Evolutionary conservation across 1,140 invertebrate species (phyloP), one percentile per base, ranked within the genome.

Genomic region (Cherax destructor): DNA sequence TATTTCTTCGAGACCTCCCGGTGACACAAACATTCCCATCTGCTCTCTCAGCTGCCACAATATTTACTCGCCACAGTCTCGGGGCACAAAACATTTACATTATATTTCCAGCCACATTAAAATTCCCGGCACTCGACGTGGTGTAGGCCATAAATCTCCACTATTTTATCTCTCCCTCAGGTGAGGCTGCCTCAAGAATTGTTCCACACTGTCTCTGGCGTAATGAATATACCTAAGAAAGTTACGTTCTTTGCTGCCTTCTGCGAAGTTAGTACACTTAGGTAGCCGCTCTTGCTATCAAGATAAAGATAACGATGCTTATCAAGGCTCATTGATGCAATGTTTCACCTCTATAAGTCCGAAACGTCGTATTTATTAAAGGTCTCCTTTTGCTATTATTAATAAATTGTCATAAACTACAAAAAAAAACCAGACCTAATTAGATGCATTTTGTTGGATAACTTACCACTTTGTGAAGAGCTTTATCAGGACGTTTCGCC

Each of bases 81-180:
- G 6, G 69, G 24, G 11, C 4, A 5, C n/a, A 24, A 74, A 74
- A 74, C 69, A 74, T 74, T 74, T 74, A 74, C 69, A 74, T 74
- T 74, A 74, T 74, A 74, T 74, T 74, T 74, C 69, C 69, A 5
- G 6, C 24, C 21, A 74, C 69, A 74, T 74, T 74, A 74, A 74
- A 74, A 74, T 74, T 74, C 69, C 69, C 69, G 69, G 69, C n/a
- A 74, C 69, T 30, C 69, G 69, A 74, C 69, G 69, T 74, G 69
- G 69, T 11, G 11, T 21, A 30, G n/a, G 24, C 69, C 69, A 74
- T 74, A 74, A 74, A 30, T 74, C 69, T 74, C 69, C 69, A 30
- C 21, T 41, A 21, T 30, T 74, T 74, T 74, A 74, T 74, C 69
- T 74, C 69, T 74, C 69, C 69, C 69, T 24, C n/a, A 74, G 69